phyloP scores from a whole-genome alignment of 1,140 invertebrate genomes.

The Megalopta genalis region DNA sequence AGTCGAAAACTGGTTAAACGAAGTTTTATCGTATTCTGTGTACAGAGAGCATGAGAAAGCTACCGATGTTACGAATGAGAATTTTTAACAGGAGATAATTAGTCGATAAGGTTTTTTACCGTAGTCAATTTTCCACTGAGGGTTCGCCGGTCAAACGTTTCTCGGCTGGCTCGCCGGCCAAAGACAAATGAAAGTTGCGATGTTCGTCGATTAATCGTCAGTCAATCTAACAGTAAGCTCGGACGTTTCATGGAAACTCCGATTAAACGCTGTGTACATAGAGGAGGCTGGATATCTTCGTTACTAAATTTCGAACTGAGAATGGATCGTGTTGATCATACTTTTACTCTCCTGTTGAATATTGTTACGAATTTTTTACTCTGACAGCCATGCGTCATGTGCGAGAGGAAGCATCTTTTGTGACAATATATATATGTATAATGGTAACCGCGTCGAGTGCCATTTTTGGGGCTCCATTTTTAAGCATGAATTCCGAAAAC shows the following conservation, averaged over 20 bases:
- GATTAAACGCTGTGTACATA: slow-evolving; percentile 1
- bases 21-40: slow-evolving; percentile 9
- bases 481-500: too few species aligned
- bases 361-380: background rate
- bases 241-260: slow-evolving; percentile 1
- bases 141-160: background rate
- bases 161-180: background rate
- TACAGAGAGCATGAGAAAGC: slow-evolving; percentile 22
- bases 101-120: slow-evolving; percentile 35
- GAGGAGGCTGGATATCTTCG: too few species aligned
- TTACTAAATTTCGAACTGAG: background rate
- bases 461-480: background rate
- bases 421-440: background rate
- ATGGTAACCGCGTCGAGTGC: background rate
- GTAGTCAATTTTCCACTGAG: slow-evolving; percentile 30
- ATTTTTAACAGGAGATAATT: slow-evolving; percentile 23
- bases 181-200: slow-evolving; percentile 15
- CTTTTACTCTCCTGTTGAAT: background rate
- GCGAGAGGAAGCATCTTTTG: background rate
- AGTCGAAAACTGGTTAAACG: background rate
- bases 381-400: background rate
- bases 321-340: background rate
- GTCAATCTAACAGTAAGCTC: background rate
- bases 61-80: slow-evolving; percentile 6
- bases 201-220: background rate